Evolutionary conservation across 2,113 vertebrate genomes (phyloP).

Genomic region (Anthoscopus minutus): DNA sequence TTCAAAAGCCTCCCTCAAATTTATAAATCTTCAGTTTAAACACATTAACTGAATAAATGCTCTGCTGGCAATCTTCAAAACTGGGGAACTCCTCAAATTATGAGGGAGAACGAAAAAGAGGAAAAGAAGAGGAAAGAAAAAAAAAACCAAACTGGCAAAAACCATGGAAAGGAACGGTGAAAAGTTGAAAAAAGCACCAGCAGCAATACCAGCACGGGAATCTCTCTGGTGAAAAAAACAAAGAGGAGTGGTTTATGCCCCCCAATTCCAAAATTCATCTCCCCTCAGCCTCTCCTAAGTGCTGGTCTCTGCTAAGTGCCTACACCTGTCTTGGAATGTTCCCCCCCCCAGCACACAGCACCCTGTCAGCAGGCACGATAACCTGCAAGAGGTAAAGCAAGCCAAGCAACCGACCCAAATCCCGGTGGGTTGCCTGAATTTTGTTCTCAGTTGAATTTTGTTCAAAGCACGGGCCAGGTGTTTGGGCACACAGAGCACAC

Average conservation of each 20-base stretch:
- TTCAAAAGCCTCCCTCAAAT: neutral
- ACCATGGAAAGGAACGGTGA: fast-evolving
- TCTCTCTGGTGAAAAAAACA: neutral
- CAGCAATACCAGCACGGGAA: neutral
- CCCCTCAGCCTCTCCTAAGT: neutral
- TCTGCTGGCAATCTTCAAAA: neutral
- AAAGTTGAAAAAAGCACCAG: neutral
- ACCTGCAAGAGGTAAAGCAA: neutral
- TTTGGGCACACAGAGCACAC: neutral
- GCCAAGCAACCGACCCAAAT: neutral
- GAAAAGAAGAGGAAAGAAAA: neutral
- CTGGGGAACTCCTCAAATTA: neutral
- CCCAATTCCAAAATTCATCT: neutral
- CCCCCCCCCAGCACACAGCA: neutral
- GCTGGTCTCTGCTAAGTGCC: neutral
- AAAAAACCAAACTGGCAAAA: neutral
- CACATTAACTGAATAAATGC: neutral
- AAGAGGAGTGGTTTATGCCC: neutral
- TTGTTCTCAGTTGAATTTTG: neutral
- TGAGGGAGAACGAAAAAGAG: neutral
- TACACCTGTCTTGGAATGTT: neutral
- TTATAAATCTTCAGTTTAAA: neutral
- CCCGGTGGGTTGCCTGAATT: neutral
- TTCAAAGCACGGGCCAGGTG: neutral
- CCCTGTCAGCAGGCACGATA: fast-evolving